These are phyloP conservation scores for Daktulosphaira vitifoliae DNA, from an alignment of 1,140 invertebrate species.

Conservation along the genomic window DNA sequence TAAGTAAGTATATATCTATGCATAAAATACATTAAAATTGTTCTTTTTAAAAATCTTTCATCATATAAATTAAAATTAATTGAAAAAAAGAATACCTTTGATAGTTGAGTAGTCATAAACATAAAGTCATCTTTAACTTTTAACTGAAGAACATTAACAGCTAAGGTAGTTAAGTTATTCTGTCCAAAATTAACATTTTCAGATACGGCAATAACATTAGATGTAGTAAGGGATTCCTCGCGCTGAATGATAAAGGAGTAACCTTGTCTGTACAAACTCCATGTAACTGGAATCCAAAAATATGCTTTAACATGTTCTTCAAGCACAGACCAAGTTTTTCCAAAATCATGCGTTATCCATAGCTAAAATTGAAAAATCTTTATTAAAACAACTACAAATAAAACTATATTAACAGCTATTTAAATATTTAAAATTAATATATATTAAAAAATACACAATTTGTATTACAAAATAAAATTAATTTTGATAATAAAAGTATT, in stretches of 20 bases:
- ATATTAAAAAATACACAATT: too few species aligned
- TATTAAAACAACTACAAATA: too few species aligned
- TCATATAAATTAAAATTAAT: too few species aligned
- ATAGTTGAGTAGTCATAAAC: slow-evolving; percentile 51
- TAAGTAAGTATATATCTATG: too few species aligned
- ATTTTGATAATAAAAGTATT: too few species aligned
- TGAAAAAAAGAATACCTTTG: slow-evolving; percentile 31
- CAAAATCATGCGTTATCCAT: slow-evolving; percentile 66
- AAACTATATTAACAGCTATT: too few species aligned
- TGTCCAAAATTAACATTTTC: slow-evolving; percentile 18
- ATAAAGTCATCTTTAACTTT: slow-evolving; percentile 72
- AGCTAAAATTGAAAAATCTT: slow-evolving; percentile 52
- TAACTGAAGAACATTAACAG: slow-evolving; percentile 61
- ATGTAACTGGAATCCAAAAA: slow-evolving; percentile 29
- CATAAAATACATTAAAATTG: too few species aligned
- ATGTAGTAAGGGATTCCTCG: slow-evolving; percentile 48
- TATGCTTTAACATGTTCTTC: slow-evolving; percentile 65
- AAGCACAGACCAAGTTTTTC: slow-evolving; percentile 56
- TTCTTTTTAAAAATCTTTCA: too few species aligned
- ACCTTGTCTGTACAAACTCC: slow-evolving; percentile 17
- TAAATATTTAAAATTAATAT: too few species aligned
- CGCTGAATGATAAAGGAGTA: slow-evolving; percentile 57
- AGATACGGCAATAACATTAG: slow-evolving; percentile 18
- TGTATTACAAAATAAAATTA: too few species aligned
- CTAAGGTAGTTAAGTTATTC: slow-evolving; percentile 44